phyloP scores from a whole-genome alignment of 2,797 vertebrate genomes.

The Cygnus olor region DNA sequence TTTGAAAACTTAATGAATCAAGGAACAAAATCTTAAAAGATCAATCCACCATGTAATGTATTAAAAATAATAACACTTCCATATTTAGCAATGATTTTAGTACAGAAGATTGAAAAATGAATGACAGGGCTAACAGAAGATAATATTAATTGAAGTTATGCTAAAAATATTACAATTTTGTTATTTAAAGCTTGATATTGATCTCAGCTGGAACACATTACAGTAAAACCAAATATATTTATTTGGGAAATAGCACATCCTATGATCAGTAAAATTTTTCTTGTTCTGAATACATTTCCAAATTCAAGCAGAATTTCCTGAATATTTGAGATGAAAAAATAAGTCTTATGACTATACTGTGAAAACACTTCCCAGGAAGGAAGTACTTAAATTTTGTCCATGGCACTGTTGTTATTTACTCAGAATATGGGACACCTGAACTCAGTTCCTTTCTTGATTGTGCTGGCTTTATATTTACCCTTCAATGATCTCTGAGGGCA shows the following conservation, averaged over 20 bases:
- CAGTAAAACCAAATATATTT: not conserved
- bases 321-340: not conserved
- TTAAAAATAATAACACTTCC: not conserved
- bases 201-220: not conserved
- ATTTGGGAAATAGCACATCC: not conserved
- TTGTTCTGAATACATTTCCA: not conserved
- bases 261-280: not conserved
- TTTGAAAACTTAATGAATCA: not conserved
- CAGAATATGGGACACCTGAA: not conserved
- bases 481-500: not conserved
- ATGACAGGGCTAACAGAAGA: not conserved
- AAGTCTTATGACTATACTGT: not conserved
- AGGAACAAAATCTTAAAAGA: not conserved
- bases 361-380: not conserved
- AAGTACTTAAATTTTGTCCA: not conserved
- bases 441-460: not conserved
- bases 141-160: not conserved
- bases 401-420: not conserved
- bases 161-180: not conserved
- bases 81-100: not conserved
- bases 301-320: not conserved
- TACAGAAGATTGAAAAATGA: not conserved
- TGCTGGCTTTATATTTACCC: not conserved
- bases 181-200: not conserved
- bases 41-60: not conserved